Evolutionary conservation across 2,888 invertebrate species (phyloP).

Genomic region (Chironomus tentans): DNA sequence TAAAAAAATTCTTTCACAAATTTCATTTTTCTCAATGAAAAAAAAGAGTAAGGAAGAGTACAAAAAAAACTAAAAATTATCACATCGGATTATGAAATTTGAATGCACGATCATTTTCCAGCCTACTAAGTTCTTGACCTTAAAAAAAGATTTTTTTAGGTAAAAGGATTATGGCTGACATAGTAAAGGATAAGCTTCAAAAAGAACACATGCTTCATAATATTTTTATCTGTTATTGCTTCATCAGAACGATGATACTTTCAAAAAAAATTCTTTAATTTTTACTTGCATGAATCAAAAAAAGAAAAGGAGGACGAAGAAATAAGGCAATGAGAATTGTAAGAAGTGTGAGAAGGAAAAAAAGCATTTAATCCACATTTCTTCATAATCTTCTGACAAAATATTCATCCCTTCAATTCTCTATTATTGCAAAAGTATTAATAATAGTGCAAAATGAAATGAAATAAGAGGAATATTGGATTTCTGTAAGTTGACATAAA

Average conservation of each 20-base stretch:
- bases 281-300: conserved; percentile 3
- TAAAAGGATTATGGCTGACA: conserved; percentile 22
- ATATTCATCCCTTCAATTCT: background rate
- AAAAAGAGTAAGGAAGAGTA: background rate
- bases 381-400: conserved; percentile 8
- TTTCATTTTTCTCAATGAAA: conserved; percentile 3
- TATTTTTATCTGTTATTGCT: conserved; percentile 25
- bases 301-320: background rate
- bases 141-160: conserved; percentile 7
- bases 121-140: conserved; percentile 16
- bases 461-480: conserved; percentile 13
- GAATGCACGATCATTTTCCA: background rate
- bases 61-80: conserved; percentile 12
- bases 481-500: background rate
- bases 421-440: background rate
- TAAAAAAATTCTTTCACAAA: background rate
- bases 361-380: conserved; percentile 9
- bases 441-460: background rate
- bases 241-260: conserved; percentile 21
- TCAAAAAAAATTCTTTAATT: background rate
- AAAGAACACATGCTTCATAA: conserved; percentile 22
- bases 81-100: conserved; percentile 24
- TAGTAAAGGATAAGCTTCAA: background rate
- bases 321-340: background rate
- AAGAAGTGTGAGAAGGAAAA: background rate